Evolutionary conservation across 2,113 vertebrate species (phyloP).

Genomic region (Balaeniceps rex): DNA sequence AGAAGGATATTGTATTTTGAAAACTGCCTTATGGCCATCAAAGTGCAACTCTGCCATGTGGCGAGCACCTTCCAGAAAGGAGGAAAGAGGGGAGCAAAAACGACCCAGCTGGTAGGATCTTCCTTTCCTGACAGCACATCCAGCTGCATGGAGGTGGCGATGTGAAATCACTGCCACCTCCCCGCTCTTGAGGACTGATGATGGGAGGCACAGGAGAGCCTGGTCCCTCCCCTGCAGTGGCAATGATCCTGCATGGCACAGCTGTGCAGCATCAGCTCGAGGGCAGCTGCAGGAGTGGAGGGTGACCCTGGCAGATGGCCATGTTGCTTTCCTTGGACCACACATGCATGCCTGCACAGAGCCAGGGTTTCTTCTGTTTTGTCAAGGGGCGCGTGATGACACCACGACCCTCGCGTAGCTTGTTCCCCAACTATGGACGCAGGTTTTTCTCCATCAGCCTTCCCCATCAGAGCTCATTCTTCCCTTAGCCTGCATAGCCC

Average conservation of each 20-base stretch:
- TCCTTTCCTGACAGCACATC: background rate
- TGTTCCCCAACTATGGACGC: background rate
- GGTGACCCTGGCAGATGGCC: background rate
- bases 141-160: rapidly evolving
- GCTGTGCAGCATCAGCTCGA: rapidly evolving
- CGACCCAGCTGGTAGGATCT: rapidly evolving
- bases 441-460: background rate
- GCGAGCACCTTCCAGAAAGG: background rate
- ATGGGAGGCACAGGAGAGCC: background rate
- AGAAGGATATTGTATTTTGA: background rate
- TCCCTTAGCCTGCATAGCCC: background rate
- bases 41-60: background rate
- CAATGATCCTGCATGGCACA: background rate
- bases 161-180: background rate
- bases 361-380: background rate
- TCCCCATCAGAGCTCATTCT: background rate
- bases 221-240: background rate
- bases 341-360: rapidly evolving
- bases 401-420: rapidly evolving
- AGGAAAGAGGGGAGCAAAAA: background rate
- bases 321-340: background rate
- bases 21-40: background rate
- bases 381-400: background rate
- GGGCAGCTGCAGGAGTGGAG: background rate
- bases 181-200: background rate